These are phyloP conservation scores for Buathra laborator DNA, from an alignment of 2,888 invertebrate genomes.

Conservation along the genomic window DNA sequence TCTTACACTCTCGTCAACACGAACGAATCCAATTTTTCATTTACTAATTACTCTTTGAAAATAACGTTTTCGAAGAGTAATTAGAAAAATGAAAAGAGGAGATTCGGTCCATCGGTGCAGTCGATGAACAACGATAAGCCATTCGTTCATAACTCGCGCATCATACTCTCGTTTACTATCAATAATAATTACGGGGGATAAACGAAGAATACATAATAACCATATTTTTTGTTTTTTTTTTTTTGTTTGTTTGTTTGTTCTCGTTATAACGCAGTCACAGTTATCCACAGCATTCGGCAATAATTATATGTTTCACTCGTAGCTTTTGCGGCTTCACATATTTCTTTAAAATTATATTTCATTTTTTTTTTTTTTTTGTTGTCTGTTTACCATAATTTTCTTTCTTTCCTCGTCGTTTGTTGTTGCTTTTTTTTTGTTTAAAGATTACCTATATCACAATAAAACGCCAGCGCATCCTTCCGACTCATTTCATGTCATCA, in stretches of 20 bases:
- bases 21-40: slow-evolving; percentile 51
- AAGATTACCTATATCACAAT: slow-evolving; percentile 83
- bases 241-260: slow-evolving; percentile 37
- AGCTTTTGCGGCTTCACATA: slow-evolving; percentile 40
- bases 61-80: slow-evolving; percentile 61
- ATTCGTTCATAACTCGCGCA: slow-evolving; percentile 30
- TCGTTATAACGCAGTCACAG: slow-evolving; percentile 76
- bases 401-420: slow-evolving; percentile 30
- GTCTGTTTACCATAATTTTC: slow-evolving; percentile 15
- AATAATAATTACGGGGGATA: slow-evolving; percentile 57
- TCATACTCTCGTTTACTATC: slow-evolving; percentile 34
- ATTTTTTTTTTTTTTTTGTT: slow-evolving; percentile 28
- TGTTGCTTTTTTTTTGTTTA: slow-evolving; percentile 62
- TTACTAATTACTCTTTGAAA: slow-evolving; percentile 68
- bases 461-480: slow-evolving; percentile 81
- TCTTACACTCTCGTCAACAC: slow-evolving; percentile 29
- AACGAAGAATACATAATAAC: slow-evolving; percentile 72
- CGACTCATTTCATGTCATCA: slow-evolving; percentile 69
- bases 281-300: slow-evolving; percentile 80
- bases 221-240: slow-evolving; percentile 69
- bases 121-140: slow-evolving; percentile 40
- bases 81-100: slow-evolving; percentile 27
- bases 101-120: slow-evolving; percentile 17
- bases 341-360: slow-evolving; percentile 30
- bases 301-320: slow-evolving; percentile 76